A percentile compares a stretch with the other conserved stretches of the same genome.
phyloP scores from a whole-genome alignment of 2,888 invertebrate species.

The Agapostemon virescens region DNA sequence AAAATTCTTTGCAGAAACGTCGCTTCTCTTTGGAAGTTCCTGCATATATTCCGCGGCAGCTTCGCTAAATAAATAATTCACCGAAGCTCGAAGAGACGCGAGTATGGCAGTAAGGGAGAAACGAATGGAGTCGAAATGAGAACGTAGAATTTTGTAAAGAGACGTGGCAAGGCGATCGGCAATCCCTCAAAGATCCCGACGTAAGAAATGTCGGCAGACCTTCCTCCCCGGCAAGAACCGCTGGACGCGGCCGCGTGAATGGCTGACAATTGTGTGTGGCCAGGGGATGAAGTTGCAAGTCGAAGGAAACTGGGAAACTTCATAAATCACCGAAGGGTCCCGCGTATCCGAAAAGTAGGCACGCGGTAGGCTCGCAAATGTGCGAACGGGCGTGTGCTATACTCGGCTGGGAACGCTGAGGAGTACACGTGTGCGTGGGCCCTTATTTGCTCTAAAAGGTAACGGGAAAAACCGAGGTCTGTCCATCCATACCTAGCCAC shows the following conservation, averaged over 20 bases:
- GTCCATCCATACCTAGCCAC: conserved; percentile 62
- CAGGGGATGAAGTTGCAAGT: conserved; percentile 61
- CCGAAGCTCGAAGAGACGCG: neutral
- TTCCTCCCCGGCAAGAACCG: neutral
- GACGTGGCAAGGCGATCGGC: neutral
- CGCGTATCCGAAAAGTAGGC: conserved; percentile 53
- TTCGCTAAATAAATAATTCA: too few relatives aligned
- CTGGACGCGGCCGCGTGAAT: conserved; percentile 28
- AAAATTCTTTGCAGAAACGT: too few relatives aligned
- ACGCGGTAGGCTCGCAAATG: conserved; percentile 61
- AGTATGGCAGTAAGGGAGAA: neutral
- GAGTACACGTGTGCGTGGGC: conserved; percentile 21
- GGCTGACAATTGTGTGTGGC: conserved; percentile 50
- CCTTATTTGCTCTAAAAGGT: conserved; percentile 71
- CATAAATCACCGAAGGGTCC: conserved; percentile 69
- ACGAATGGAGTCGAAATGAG: neutral
- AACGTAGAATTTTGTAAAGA: neutral
- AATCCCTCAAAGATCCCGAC: neutral
- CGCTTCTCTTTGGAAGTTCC: too few relatives aligned
- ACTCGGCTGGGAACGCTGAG: conserved; percentile 52
- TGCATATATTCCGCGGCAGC: too few relatives aligned
- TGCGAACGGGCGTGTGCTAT: conserved; percentile 70
- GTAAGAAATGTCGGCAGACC: neutral
- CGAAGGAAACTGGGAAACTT: conserved; percentile 61
- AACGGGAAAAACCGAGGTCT: conserved; percentile 59